Evolutionary conservation across 2,888 invertebrate genomes (phyloP).

Genomic region (Pterostichus madidus): DNA sequence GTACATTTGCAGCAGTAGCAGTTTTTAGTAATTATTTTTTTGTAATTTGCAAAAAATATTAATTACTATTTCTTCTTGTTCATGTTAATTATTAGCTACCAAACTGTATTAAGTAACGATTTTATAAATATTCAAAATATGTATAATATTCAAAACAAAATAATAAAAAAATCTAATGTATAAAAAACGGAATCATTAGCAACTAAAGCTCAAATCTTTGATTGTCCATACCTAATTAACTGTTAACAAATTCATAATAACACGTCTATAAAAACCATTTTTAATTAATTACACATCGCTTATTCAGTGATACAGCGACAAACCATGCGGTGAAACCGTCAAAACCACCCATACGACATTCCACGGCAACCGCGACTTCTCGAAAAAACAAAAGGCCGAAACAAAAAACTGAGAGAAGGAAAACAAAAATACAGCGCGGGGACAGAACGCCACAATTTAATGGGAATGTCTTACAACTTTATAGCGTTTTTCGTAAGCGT

Average conservation of each 20-base stretch:
- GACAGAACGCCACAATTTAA: conserved; percentile 55
- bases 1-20: conserved; percentile 6
- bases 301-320: conserved; percentile 56
- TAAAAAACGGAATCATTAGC: conserved; percentile 44
- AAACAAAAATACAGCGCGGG: conserved; percentile 44
- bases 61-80: conserved; percentile 24
- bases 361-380: conserved; percentile 55
- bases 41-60: conserved; percentile 5
- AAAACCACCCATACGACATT: conserved; percentile 64
- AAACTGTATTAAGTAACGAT: no score
- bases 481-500: conserved; percentile 61
- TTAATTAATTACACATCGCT: conserved; percentile 64
- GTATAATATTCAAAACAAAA: conserved; percentile 17
- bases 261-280: conserved; percentile 58
- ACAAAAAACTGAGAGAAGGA: conserved; percentile 34
- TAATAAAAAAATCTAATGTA: conserved; percentile 4
- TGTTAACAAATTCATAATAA: conserved; percentile 64
- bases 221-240: conserved; percentile 60
- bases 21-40: conserved; percentile 21
- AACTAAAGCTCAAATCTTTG: conserved; percentile 41
- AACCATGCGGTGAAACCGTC: conserved; percentile 50
- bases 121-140: background rate
- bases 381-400: conserved; percentile 50
- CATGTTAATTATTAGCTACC: background rate
- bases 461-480: conserved; percentile 65